Evolutionary conservation across 2,888 invertebrate genomes (phyloP).

Genomic region (Metopia argyrocephala): DNA sequence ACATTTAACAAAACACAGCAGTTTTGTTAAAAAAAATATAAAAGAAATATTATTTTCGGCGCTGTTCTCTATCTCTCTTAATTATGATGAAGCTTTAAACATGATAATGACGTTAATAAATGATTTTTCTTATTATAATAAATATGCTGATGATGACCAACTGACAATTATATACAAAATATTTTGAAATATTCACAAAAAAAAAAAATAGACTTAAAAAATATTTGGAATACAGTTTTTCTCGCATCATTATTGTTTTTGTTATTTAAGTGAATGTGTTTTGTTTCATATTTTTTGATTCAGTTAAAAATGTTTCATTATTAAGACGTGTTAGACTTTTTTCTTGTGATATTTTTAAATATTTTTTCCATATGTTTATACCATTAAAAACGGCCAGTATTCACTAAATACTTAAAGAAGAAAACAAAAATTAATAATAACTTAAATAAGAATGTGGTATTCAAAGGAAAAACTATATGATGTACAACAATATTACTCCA

Average conservation of each 20-base stretch:
- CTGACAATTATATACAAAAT: slow-evolving; percentile 58
- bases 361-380: slow-evolving; percentile 6
- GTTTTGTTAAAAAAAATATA: slow-evolving; percentile 10
- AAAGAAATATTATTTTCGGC: slow-evolving; percentile 9
- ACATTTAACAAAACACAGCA: slow-evolving; percentile 31
- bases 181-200: slow-evolving; percentile 44
- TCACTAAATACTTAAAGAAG: slow-evolving; percentile 15
- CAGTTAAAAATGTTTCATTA: slow-evolving; percentile 18
- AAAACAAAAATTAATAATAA: not conserved
- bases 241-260: slow-evolving; percentile 12
- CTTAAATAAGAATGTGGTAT: slow-evolving; percentile 15
- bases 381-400: slow-evolving; percentile 6
- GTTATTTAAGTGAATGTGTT: slow-evolving; percentile 22
- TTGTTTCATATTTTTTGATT: slow-evolving; percentile 7
- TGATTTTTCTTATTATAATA: slow-evolving; percentile 6
- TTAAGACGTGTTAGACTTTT: not conserved
- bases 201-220: slow-evolving; percentile 18
- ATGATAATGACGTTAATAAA: slow-evolving; percentile 4
- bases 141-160: slow-evolving; percentile 39
- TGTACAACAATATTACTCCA: slow-evolving; percentile 12
- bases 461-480: slow-evolving; percentile 17
- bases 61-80: slow-evolving; percentile 9
- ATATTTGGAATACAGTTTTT: slow-evolving; percentile 32
- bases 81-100: slow-evolving; percentile 33
- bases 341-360: not conserved